Conservation (phyloP, 2,113 vertebrate species). For the Crypturellus undulatus region DNA sequence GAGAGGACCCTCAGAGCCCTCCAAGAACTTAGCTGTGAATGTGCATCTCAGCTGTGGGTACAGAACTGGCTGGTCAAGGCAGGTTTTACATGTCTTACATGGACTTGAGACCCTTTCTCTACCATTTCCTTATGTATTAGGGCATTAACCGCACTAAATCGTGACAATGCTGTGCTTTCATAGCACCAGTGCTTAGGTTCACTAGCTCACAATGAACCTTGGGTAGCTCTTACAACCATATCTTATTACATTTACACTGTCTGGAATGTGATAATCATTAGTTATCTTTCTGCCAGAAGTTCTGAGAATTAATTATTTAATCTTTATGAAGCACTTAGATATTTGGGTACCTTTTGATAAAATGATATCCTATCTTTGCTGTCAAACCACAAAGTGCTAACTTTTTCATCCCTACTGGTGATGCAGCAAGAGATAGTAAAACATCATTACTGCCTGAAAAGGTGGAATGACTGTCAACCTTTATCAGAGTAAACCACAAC, state of each 20-base stretch:
- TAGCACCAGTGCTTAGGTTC: neutral
- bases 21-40: neutral
- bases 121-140: neutral
- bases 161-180: neutral
- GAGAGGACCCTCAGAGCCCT: neutral
- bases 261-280: neutral
- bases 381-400: constrained; percentile 50
- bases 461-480: constrained; percentile 17
- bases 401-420: neutral
- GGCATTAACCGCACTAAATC: neutral
- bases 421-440: constrained; percentile 30
- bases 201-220: neutral
- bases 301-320: constrained; percentile 46
- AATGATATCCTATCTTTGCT: neutral
- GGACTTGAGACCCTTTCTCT: neutral
- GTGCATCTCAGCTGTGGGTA: neutral
- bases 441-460: neutral
- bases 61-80: neutral
- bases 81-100: neutral
- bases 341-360: neutral
- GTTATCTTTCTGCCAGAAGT: neutral
- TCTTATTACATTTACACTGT: neutral
- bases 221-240: neutral
- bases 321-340: neutral
- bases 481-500: constrained; percentile 69